Percentiles rank a stretch among this genome's conserved stretches.
phyloP scores from a whole-genome alignment of 2,113 vertebrate species.

The Anarhynchus alexandrinus region DNA sequence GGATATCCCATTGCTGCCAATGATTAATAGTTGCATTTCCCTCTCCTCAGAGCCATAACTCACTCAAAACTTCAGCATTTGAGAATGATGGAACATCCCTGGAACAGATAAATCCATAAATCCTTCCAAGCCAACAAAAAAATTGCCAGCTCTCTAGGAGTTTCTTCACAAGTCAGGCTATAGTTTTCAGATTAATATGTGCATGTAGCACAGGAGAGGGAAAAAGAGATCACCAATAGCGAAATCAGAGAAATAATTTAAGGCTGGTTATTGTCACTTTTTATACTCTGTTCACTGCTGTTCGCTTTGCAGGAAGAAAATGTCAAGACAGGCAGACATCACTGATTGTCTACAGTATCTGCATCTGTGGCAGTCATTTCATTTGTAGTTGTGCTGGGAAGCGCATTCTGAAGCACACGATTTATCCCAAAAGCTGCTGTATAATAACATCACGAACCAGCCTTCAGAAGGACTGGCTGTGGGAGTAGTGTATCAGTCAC shows the following conservation, averaged over 20 bases:
- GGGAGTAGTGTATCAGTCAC: background rate
- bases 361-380: background rate
- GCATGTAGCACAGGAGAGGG: background rate
- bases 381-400: background rate
- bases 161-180: background rate
- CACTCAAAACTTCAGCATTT: background rate
- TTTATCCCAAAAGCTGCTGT: background rate
- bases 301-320: background rate
- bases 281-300: background rate
- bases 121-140: background rate
- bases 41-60: background rate
- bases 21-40: slow-evolving; percentile 7
- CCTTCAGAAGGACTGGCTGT: background rate
- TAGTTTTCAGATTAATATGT: background rate
- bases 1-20: background rate
- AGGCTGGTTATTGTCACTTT: background rate
- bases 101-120: background rate
- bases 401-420: background rate
- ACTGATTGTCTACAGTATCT: background rate
- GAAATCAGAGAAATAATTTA: background rate
- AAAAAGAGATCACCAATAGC: background rate
- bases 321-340: background rate
- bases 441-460: slow-evolving; percentile 9
- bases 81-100: background rate
- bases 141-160: background rate